Percentiles rank a stretch among this genome's conserved stretches.
Conservation (phyloP, 2,888 invertebrate species). For the Balanococcus diminutus region DNA sequence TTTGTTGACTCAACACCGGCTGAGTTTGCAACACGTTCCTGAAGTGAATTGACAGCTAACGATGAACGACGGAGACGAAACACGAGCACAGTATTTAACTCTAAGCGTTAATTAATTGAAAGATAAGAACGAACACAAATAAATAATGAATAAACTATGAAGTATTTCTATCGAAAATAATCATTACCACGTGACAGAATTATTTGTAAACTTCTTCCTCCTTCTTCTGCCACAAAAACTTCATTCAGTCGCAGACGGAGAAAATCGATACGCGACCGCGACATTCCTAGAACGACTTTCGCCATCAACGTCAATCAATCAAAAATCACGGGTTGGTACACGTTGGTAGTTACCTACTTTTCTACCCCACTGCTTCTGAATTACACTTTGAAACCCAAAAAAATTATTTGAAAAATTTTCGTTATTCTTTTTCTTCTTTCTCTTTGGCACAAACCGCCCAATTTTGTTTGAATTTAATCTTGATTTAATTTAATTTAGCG, state of each 20-base stretch:
- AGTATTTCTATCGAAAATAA: conserved; percentile 36
- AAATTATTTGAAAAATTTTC: neutral
- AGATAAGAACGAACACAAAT: neutral
- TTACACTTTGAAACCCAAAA: neutral
- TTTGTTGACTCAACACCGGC: conserved; percentile 35
- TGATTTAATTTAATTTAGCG: too few species aligned
- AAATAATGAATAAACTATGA: conserved; percentile 20
- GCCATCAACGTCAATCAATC: neutral
- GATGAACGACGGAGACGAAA: neutral
- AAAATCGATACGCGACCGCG: conserved; percentile 24
- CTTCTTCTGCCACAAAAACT: conserved; percentile 14
- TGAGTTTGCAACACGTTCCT: neutral
- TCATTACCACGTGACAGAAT: conserved; percentile 36
- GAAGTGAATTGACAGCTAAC: neutral
- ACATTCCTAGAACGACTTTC: neutral
- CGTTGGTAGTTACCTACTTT: neutral
- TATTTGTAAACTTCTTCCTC: conserved; percentile 19
- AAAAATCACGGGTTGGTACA: neutral
- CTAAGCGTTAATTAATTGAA: neutral
- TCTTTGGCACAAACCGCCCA: neutral
- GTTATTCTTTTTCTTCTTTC: neutral
- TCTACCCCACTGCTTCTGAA: neutral
- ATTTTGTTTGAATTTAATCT: neutral
- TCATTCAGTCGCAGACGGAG: conserved; percentile 4
- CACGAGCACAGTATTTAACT: neutral